Evolutionary conservation across 53 echinoderm and acorn worm genomes (phyloP).

Genomic region (Crossaster papposus): DNA sequence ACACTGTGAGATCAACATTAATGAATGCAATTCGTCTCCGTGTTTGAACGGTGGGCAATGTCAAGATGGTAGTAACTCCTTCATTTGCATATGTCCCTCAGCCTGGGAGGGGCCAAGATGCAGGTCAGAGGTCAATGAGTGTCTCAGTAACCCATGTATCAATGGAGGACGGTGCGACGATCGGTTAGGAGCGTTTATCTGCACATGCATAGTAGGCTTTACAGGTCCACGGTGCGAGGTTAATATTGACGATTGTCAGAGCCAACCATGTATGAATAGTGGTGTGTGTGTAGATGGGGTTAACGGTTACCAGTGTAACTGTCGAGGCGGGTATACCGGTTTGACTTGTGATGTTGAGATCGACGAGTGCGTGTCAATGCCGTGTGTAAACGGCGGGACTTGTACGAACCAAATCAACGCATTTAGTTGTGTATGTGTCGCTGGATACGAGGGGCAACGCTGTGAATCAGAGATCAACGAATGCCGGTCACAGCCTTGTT

Average conservation of each 20-base stretch:
- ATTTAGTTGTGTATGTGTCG: slow-evolving; percentile 69
- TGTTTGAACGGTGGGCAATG: slow-evolving; percentile 86
- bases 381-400: slow-evolving; percentile 78
- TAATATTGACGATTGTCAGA: slow-evolving; percentile 82
- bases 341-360: slow-evolving; percentile 74
- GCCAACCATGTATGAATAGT: slow-evolving; percentile 80
- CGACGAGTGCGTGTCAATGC: slow-evolving; percentile 82
- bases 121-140: slow-evolving; percentile 79
- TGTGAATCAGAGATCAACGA: slow-evolving; percentile 83
- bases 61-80: slow-evolving; percentile 81
- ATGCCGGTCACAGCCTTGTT: slow-evolving; percentile 86
- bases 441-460: slow-evolving; percentile 72
- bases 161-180: slow-evolving; percentile 81
- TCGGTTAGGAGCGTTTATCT: slow-evolving; percentile 76
- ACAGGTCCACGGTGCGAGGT: slow-evolving; percentile 79
- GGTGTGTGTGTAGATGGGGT: slow-evolving; percentile 76
- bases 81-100: slow-evolving; percentile 73
- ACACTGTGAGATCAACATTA: slow-evolving; percentile 72
- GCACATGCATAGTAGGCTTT: slow-evolving; percentile 77
- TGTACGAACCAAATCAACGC: slow-evolving; percentile 77
- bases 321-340: slow-evolving; percentile 73
- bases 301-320: slow-evolving; percentile 75
- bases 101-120: slow-evolving; percentile 91
- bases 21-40: slow-evolving; percentile 86
- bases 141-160: slow-evolving; percentile 81